Conservation (phyloP, 2,113 vertebrate species). For the Eidolon helvum region DNA sequence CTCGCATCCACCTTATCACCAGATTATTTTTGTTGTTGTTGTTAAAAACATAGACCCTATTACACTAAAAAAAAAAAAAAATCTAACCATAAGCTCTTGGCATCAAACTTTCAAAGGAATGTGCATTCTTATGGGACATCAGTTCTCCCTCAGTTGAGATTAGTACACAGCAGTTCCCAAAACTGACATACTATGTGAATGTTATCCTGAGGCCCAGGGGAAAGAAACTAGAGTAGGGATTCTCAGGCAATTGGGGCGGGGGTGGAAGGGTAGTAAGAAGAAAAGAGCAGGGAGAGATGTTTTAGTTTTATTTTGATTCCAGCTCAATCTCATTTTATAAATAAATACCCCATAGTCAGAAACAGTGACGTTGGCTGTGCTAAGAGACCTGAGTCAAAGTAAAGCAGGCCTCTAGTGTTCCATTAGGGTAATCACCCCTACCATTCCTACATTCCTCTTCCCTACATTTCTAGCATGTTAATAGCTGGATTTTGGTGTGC, state of each 20-base stretch:
- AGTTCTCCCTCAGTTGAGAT: background rate
- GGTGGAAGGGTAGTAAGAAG: background rate
- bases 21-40: background rate
- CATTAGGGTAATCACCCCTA: background rate
- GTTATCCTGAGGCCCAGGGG: background rate
- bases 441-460: fast-evolving
- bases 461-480: background rate
- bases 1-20: background rate
- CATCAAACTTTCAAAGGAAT: background rate
- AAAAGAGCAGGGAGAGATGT: too few relatives aligned
- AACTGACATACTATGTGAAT: background rate
- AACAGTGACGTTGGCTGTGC: background rate
- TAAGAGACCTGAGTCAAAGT: background rate
- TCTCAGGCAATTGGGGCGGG: background rate
- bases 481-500: background rate
- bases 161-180: background rate
- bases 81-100: background rate
- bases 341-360: background rate
- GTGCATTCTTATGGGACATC: background rate
- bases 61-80: background rate
- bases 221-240: background rate
- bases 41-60: background rate
- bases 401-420: background rate
- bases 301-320: background rate
- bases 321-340: background rate